Evolutionary conservation across 1,140 invertebrate species (phyloP).

Genomic region (Vanessa tameamea): DNA sequence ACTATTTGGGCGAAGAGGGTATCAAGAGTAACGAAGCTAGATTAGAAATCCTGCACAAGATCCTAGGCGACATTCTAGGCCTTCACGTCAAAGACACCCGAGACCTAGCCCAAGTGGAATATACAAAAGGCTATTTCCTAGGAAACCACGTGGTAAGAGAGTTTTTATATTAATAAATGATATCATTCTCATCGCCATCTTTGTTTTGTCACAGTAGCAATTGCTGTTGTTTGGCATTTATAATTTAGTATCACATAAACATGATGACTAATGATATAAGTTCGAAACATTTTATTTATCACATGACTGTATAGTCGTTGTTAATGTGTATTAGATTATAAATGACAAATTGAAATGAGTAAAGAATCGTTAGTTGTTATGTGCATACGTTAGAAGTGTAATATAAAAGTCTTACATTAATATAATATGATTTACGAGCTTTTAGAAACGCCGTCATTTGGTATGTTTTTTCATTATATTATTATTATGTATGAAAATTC

Average conservation of each 20-base stretch:
- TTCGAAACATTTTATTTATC: too few relatives aligned
- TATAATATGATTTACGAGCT: constrained; percentile 43
- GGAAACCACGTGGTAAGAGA: constrained; percentile 87
- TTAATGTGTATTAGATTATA: constrained; percentile 11
- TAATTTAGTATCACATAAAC: constrained; percentile 24
- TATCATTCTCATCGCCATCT: constrained; percentile 48
- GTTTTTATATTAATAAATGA: constrained; percentile 21
- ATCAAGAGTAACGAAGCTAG: constrained; percentile 84
- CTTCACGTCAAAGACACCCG: constrained; percentile 82
- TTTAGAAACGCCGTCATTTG: constrained; percentile 53
- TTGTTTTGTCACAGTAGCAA: constrained; percentile 33
- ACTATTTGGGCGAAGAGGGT: constrained; percentile 84
- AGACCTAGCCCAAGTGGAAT: constrained; percentile 70
- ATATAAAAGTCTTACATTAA: constrained; percentile 17
- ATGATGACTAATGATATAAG: too few relatives aligned
- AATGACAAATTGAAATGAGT: constrained; percentile 19
- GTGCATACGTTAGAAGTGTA: constrained; percentile 29
- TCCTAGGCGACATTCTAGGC: constrained; percentile 86
- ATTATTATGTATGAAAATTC: background rate
- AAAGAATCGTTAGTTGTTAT: constrained; percentile 29
- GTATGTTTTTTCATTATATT: constrained; percentile 9
- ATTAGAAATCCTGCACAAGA: constrained; percentile 89
- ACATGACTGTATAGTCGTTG: too few relatives aligned
- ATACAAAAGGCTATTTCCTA: constrained; percentile 87
- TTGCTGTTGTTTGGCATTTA: constrained; percentile 29